Percentiles rank a stretch among this genome's conserved stretches.
These are phyloP conservation scores for Heliconius erato DNA, from an alignment of 2,888 invertebrate genomes.

Conservation along the genomic window DNA sequence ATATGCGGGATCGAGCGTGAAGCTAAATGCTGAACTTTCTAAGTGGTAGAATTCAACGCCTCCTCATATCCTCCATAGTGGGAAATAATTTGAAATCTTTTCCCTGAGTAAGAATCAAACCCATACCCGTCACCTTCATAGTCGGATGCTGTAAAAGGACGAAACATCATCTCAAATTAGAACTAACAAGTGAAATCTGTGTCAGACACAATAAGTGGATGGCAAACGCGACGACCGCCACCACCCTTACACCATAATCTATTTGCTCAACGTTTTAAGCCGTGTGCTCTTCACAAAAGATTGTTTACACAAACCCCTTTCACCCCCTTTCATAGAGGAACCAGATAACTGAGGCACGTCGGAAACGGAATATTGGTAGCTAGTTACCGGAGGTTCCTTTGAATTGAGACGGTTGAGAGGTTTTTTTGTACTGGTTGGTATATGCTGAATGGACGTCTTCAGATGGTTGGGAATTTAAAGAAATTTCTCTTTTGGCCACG, in stretches of 20 bases:
- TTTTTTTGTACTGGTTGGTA: conserved; percentile 59
- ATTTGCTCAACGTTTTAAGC: conserved; percentile 77
- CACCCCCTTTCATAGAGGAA: conserved; percentile 77
- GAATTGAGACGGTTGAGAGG: conserved; percentile 51
- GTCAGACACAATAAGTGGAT: conserved; percentile 39
- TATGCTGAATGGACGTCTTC: conserved; percentile 67
- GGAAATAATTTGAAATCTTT: too few species aligned
- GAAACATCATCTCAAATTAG: conserved; percentile 11
- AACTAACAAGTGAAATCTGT: conserved; percentile 39
- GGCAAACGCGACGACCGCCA: conserved; percentile 50
- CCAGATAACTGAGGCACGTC: conserved; percentile 64
- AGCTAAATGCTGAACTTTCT: too few species aligned
- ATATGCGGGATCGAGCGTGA: too few species aligned
- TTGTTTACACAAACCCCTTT: conserved; percentile 85
- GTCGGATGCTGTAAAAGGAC: too few species aligned
- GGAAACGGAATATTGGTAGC: conserved; percentile 55
- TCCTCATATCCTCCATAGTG: too few species aligned
- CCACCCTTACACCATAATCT: conserved; percentile 77
- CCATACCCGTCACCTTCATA: too few species aligned
- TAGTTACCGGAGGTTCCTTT: conserved; percentile 44
- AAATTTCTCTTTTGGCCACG: conserved; percentile 44
- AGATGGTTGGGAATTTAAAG: conserved; percentile 73
- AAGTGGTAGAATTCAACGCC: too few species aligned
- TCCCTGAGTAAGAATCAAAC: not conserved
- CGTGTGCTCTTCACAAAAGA: conserved; percentile 80